Evolutionary conservation across 2,888 invertebrate species (phyloP).

Genomic region (Microplitis manilae): DNA sequence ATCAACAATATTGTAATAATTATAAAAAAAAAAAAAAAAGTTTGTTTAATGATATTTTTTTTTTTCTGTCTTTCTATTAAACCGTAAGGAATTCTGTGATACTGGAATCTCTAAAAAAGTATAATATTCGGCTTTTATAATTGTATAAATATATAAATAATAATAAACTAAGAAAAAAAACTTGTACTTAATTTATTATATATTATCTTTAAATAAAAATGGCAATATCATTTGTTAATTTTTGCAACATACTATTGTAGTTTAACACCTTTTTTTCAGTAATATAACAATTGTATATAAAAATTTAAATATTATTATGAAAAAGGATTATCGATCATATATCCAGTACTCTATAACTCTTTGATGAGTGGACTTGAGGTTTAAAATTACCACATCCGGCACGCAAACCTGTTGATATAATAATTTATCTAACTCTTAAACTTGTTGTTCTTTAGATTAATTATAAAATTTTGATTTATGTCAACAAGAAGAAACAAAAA

Average conservation of each 20-base stretch:
- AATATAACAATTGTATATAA: neutral
- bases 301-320: neutral
- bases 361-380: constrained; percentile 66
- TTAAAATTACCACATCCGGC: constrained; percentile 59
- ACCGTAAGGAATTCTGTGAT: constrained; percentile 60
- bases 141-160: neutral
- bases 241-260: no score
- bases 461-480: neutral
- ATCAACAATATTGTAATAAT: neutral
- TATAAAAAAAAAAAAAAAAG: neutral
- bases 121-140: neutral
- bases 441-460: neutral
- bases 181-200: no score
- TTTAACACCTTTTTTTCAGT: no score
- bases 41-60: constrained; percentile 18
- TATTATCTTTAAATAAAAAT: no score
- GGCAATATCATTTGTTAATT: no score
- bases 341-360: constrained; percentile 24
- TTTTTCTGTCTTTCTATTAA: constrained; percentile 26
- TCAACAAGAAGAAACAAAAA: no score
- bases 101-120: constrained; percentile 57
- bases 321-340: neutral
- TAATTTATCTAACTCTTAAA: constrained; percentile 5
- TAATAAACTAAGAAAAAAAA: neutral
- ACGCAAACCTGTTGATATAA: constrained; percentile 68